Conservation (phyloP, 2,888 invertebrate species). For the Spialia ferax region DNA sequence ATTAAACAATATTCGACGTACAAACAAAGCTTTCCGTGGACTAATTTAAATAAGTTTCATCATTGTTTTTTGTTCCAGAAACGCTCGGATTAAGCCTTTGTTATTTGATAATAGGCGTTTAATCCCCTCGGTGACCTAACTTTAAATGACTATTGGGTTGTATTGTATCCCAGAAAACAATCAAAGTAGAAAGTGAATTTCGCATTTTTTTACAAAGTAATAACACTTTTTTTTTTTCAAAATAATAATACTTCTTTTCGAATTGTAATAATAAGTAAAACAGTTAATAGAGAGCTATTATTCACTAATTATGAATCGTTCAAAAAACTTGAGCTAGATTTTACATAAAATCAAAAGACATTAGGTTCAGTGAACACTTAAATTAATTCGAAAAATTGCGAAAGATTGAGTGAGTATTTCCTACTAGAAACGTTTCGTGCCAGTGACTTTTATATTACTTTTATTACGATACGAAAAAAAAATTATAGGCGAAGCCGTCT, state of each 20-base stretch:
- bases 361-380: neutral
- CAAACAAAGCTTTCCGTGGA: neutral
- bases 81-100: neutral
- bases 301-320: neutral
- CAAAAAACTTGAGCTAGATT: neutral
- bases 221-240: too few species aligned
- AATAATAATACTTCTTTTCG: too few species aligned
- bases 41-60: constrained; percentile 1
- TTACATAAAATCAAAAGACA: neutral
- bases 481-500: neutral
- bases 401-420: neutral
- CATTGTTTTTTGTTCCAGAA: neutral
- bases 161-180: too few species aligned
- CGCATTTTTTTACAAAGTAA: too few species aligned
- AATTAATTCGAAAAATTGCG: constrained; percentile 1
- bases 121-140: too few species aligned
- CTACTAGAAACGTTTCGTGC: neutral
- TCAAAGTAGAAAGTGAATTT: too few species aligned
- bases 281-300: too few species aligned
- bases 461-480: constrained; percentile 6
- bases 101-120: too few species aligned
- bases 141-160: too few species aligned
- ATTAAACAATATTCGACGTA: constrained; percentile 1
- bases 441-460: neutral
- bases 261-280: too few species aligned